Base-by-base conservation (phyloP, 30 jellyfish, hydroid and myxozoan species). In the Aurelia coerulea region DNA sequence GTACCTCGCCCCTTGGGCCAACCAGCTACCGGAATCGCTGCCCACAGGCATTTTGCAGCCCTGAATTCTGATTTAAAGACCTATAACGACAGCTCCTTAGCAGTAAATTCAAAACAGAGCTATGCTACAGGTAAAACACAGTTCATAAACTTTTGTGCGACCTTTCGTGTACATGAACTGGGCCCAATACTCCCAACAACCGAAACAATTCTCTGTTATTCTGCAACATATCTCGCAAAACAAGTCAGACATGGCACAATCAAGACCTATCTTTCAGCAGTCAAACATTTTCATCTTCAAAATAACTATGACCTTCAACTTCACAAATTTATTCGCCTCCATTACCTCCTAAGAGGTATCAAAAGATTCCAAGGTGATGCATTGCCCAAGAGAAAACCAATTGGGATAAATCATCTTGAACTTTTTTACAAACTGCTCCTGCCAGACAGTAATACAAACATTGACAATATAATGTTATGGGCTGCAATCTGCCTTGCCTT, bases 401-500 rank as follows among this genome's bases (percentile, higher is more conserved):
- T 65, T 18, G 16, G n/a, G 35, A 11, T 29, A 23, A 33, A 65
- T 29, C 76, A 65, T 33, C 51, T 65, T 65, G 35, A 65, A 23
- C 42, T 65, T 65, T 65, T 33, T 58, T 58, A 58, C 42, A 14
- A 33, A 33, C 42, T 65, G 4, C 42, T 65, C n/a, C 76, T 12
- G 42, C 76, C 51, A 12, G 42, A 65, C 42, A 15, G 17, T 13
- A 12, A 23, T 12, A 17, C 51, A 11, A 33, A 65, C 32, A 17
- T 23, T 31, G 82, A 72, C 50, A 72, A 50, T 17, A 35, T 16
- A n/a, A 72, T 72, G 82, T 31, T 19, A 50, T 72, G 64, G 82
- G 66, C 82, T 19, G 37, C 66, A 11, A 16, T 39, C 18, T 50
- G 35, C 66, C 15, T 37, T 10, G 82, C 82, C 15, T 72, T 72